Conservation (phyloP, 2,888 invertebrate species). For the Ectemnius lituratus region DNA sequence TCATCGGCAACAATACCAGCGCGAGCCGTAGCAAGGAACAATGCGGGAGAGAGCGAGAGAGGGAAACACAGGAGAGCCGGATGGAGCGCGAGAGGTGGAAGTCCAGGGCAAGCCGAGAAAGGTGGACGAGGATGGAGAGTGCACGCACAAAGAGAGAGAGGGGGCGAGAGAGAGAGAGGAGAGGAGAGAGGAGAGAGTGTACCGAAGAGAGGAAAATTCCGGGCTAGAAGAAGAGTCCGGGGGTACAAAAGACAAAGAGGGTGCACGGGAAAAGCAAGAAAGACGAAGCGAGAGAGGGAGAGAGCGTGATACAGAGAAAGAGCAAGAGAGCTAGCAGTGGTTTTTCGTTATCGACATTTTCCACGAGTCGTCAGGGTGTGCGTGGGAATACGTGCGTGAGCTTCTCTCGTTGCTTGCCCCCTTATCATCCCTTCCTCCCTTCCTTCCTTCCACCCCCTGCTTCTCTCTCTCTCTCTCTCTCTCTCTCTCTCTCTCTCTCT, state of each 20-base stretch:
- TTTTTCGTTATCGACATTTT: slow-evolving; percentile 78
- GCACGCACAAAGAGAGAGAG: background rate
- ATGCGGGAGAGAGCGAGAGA: background rate
- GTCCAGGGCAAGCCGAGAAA: slow-evolving; percentile 16
- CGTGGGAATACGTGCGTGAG: slow-evolving; percentile 56
- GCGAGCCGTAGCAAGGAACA: slow-evolving; percentile 12
- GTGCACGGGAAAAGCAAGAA: slow-evolving; percentile 13
- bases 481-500: slow-evolving; percentile 16
- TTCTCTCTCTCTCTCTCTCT: slow-evolving; percentile 15
- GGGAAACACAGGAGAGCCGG: slow-evolving; percentile 4
- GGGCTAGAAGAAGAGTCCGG: slow-evolving; percentile 6
- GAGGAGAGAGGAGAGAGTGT: background rate
- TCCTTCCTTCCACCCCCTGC: background rate
- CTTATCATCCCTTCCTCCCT: slow-evolving; percentile 45
- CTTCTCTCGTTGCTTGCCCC: slow-evolving; percentile 52
- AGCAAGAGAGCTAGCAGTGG: slow-evolving; percentile 62
- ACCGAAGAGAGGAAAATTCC: background rate
- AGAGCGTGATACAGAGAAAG: slow-evolving; percentile 21
- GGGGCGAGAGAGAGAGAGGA: slow-evolving; percentile 9
- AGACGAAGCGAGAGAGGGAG: slow-evolving; percentile 23
- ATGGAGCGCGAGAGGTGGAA: slow-evolving; percentile 8
- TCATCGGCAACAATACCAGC: slow-evolving; percentile 36
- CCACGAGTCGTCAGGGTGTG: slow-evolving; percentile 59
- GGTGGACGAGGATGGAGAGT: slow-evolving; percentile 1
- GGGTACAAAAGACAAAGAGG: slow-evolving; percentile 11